Conservation (phyloP, 2,888 invertebrate genomes). For the Bembecia ichneumoniformis region DNA sequence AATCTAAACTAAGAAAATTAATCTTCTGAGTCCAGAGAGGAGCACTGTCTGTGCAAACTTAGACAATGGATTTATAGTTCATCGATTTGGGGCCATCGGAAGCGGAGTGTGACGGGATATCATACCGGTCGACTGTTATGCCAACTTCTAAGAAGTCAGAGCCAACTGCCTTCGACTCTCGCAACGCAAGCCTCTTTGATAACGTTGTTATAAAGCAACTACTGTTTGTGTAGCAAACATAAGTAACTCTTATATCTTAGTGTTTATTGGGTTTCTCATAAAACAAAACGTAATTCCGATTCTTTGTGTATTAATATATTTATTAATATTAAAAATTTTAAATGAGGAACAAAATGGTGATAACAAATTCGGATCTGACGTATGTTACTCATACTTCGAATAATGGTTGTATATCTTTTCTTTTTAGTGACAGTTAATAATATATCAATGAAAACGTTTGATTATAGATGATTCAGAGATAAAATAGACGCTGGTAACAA, state of each 20-base stretch:
- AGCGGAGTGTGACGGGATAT: conserved; percentile 37
- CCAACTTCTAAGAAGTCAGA: conserved; percentile 9
- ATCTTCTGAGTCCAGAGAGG: conserved; percentile 68
- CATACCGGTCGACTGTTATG: conserved; percentile 15
- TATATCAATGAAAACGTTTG: no score
- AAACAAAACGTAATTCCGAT: no score
- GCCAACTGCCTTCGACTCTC: conserved; percentile 11
- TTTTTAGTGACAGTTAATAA: no score
- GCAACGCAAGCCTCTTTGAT: conserved; percentile 8
- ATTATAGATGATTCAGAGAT: background rate
- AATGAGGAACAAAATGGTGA: no score
- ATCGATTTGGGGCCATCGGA: conserved; percentile 63
- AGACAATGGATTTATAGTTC: conserved; percentile 72
- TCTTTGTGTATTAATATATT: no score
- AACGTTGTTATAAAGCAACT: conserved; percentile 4
- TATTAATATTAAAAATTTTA: no score
- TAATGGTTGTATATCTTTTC: no score
- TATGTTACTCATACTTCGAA: no score
- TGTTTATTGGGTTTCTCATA: no score
- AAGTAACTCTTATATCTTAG: no score
- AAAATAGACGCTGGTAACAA: conserved; percentile 2
- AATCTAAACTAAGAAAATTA: conserved; percentile 74
- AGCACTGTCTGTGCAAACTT: conserved; percentile 68
- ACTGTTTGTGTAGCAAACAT: background rate
- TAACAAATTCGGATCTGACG: no score